phyloP scores from a whole-genome alignment of 2,888 invertebrate genomes.

The Deilephila porcellus region DNA sequence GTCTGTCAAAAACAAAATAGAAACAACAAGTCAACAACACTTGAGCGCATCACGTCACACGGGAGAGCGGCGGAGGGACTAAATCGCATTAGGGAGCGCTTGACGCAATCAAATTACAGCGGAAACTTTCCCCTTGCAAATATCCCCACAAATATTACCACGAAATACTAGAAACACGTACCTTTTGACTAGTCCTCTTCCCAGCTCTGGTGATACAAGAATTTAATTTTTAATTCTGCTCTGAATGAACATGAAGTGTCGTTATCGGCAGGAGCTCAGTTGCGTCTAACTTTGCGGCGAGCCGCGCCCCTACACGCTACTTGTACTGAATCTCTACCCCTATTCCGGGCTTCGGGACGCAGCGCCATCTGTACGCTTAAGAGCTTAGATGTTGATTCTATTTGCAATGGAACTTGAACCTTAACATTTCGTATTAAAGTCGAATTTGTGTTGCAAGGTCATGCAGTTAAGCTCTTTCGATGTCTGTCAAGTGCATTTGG shows the following conservation, averaged over 20 bases:
- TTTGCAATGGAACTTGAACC: slow-evolving; percentile 43
- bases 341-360: slow-evolving; percentile 81
- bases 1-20: slow-evolving; percentile 66
- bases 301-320: slow-evolving; percentile 84
- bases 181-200: slow-evolving; percentile 21
- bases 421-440: slow-evolving; percentile 42
- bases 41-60: slow-evolving; percentile 67
- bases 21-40: slow-evolving; percentile 79
- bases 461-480: slow-evolving; percentile 62
- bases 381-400: slow-evolving; percentile 49
- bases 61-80: slow-evolving; percentile 58
- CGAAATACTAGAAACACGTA: slow-evolving; percentile 4
- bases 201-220: slow-evolving; percentile 13
- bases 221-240: slow-evolving; percentile 48
- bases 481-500: slow-evolving; percentile 81
- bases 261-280: slow-evolving; percentile 78
- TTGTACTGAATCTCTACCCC: slow-evolving; percentile 85
- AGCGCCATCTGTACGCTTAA: slow-evolving; percentile 47
- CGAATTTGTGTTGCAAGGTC: slow-evolving; percentile 41
- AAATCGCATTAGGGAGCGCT: slow-evolving; percentile 69
- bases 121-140: slow-evolving; percentile 21
- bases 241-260: slow-evolving; percentile 68
- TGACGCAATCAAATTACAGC: slow-evolving; percentile 69
- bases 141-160: not conserved
- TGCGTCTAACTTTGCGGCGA: slow-evolving; percentile 84